A percentile compares a stretch with the other conserved stretches of the same genome.
These are phyloP conservation scores for Hycleus phaleratus DNA, from an alignment of 1,140 invertebrate genomes.

Conservation along the genomic window DNA sequence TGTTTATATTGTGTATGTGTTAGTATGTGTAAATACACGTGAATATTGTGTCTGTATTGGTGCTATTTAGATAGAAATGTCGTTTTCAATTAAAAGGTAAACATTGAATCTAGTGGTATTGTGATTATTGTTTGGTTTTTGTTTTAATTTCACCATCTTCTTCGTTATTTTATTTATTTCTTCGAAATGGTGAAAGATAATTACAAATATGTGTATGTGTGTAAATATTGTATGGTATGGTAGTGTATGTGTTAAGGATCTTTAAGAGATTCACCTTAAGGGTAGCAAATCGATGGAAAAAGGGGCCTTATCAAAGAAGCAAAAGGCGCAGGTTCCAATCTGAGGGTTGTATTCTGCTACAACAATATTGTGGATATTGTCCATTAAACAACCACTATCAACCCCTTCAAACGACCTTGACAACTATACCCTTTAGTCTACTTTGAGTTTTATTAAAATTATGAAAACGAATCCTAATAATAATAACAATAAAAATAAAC, in stretches of 20 bases:
- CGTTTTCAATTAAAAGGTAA: slow-evolving; percentile 26
- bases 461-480: neutral
- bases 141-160: neutral
- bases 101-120: slow-evolving; percentile 26
- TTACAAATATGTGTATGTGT: no score
- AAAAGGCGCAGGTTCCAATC: slow-evolving; percentile 22
- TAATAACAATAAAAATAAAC: slow-evolving; percentile 24
- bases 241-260: slow-evolving; percentile 8
- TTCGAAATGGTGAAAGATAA: no score
- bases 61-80: neutral
- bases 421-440: no score
- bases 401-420: no score
- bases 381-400: neutral
- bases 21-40: neutral
- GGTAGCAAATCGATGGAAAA: slow-evolving; percentile 19
- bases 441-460: no score
- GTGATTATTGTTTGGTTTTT: slow-evolving; percentile 6
- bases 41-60: no score
- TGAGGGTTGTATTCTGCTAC: slow-evolving; percentile 3
- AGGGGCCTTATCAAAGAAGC: slow-evolving; percentile 16
- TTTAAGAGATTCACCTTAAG: slow-evolving; percentile 18
- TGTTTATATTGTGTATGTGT: slow-evolving; percentile 6
- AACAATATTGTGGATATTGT: slow-evolving; percentile 1
- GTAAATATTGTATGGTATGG: neutral
- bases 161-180: no score